phyloP scores from a whole-genome alignment of 1,140 invertebrate genomes.

The Brachionus angularis region DNA sequence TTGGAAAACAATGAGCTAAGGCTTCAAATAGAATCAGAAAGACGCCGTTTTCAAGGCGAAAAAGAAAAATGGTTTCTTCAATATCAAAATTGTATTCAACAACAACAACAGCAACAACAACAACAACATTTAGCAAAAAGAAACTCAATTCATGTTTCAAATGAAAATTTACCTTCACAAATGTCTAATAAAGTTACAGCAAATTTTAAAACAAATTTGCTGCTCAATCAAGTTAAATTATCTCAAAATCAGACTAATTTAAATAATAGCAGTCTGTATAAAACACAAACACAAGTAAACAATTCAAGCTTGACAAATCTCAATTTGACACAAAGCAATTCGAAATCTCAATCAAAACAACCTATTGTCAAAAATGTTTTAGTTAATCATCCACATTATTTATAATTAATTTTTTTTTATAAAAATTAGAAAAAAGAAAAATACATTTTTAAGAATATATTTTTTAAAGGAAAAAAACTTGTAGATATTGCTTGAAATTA shows the following conservation, averaged over 20 bases:
- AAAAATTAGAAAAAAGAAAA: too few species aligned
- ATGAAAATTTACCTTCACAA: conserved; percentile 40
- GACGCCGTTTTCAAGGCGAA: conserved; percentile 7
- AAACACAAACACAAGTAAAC: background rate
- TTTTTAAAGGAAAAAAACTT: conserved; percentile 16
- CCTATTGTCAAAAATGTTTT: conserved; percentile 15
- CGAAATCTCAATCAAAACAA: background rate
- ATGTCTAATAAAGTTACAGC: too few species aligned
- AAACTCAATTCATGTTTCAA: conserved; percentile 18
- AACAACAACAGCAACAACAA: too few species aligned
- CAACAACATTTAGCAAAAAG: too few species aligned
- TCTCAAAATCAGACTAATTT: background rate
- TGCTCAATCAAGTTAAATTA: too few species aligned
- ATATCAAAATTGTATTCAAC: background rate
- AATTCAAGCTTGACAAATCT: conserved; percentile 2
- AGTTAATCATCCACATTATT: conserved; percentile 26
- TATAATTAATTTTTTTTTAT: conserved; percentile 4
- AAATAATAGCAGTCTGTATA: background rate
- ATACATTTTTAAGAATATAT: conserved; percentile 1
- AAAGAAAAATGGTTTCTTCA: conserved; percentile 35
- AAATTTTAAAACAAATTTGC: too few species aligned
- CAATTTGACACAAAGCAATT: background rate
- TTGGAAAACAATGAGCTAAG: conserved; percentile 23
- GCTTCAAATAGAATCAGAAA: conserved; percentile 6
- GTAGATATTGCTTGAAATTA: too few species aligned